Conservation (phyloP, 1,140 invertebrate species). For the roundworm (Caenorhabditis elegans) region DNA sequence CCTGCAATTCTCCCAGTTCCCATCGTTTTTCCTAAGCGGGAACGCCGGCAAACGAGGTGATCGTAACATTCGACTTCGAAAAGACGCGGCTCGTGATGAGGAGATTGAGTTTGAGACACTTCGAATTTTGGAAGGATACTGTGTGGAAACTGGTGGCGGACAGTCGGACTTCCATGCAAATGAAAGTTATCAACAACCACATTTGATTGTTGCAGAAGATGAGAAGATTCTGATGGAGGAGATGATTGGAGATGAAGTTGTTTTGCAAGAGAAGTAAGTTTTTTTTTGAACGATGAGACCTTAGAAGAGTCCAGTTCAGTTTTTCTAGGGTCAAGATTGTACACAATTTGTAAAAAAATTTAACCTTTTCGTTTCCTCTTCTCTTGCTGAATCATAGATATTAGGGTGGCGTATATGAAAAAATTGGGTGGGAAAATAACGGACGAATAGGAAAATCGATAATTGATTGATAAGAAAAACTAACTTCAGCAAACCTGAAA, state of each 20-base stretch:
- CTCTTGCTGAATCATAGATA: too few relatives aligned
- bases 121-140: slow-evolving; percentile 42
- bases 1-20: slow-evolving; percentile 9
- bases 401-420: too few relatives aligned
- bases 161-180: slow-evolving; percentile 44
- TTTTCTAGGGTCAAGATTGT: too few relatives aligned
- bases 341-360: too few relatives aligned
- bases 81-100: slow-evolving; percentile 3
- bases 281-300: not conserved
- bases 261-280: slow-evolving; percentile 71
- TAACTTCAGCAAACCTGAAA: too few relatives aligned
- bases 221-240: slow-evolving; percentile 73
- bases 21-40: not conserved
- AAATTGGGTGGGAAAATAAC: too few relatives aligned
- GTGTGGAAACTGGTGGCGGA: slow-evolving; percentile 66
- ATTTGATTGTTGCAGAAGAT: slow-evolving; percentile 71
- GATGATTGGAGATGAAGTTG: slow-evolving; percentile 67
- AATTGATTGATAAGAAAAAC: too few relatives aligned
- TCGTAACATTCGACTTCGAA: not conserved
- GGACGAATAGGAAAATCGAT: too few relatives aligned
- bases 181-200: slow-evolving; percentile 63
- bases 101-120: slow-evolving; percentile 7
- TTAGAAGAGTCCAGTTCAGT: too few relatives aligned
- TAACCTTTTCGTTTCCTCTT: too few relatives aligned
- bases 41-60: not conserved